Evolutionary conservation across 2,888 invertebrate species (phyloP), one percentile per base, ranked within the genome.

Genomic region (Eupithecia inturbata): DNA sequence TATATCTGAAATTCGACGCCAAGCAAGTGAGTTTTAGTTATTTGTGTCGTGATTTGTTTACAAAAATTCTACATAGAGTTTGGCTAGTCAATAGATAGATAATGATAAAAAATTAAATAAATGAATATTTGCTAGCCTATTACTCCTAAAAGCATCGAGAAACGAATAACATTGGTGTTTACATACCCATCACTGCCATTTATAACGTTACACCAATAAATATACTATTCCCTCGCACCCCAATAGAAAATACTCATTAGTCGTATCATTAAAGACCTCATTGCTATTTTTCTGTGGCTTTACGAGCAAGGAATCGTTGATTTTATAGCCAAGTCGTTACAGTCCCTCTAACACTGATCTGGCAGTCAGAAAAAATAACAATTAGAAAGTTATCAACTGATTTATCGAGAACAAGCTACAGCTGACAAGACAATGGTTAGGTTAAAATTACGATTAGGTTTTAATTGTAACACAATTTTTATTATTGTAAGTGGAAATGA

Each of bases 251-350:
- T 45, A 68, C 67, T 86, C 87, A 87, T 88, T 87, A 87, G 83
- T 68, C 63, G 75, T 70, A 75, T 82, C 82, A 85, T 88, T 83
- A 87, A 85, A 82, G 31, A 14, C 26, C 62, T 63, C 62, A 70
- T 45, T 70, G 62, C 22, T 41, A 41, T 45, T 57, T 57, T 16
- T 70, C 70, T n/a, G 62, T 62, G 70, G 45, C 49, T 70, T 70
- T 64, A 88, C 86, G 87, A 87, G 71, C 85, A 71, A 83, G 81
- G 83, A 84, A 82, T 82, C 78, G 72, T n/a, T 36, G 39, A 22
- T 66, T 66, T 66, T 66, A 66, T 39, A 12, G 66, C 26, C 16
- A 84, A 83, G 85, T 84, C 81, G 78, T 73, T 78, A 77, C 75
- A 74, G 77, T 79, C 79, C 80, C 81, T 81, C 81, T 82, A 81